Base-by-base conservation (phyloP, 1,140 invertebrate genomes). In the Drosophila malerkotliana region DNA sequence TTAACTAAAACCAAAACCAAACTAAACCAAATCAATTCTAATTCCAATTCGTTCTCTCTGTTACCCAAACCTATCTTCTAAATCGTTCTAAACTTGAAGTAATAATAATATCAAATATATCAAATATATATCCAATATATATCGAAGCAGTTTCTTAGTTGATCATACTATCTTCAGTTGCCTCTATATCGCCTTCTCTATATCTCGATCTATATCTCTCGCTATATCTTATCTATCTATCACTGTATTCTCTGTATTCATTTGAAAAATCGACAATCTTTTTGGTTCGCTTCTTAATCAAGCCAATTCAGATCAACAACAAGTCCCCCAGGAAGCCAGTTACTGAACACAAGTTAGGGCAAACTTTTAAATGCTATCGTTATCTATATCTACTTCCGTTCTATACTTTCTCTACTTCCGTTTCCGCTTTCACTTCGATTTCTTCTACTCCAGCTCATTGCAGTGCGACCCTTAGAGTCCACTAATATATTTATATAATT, bases 341-440 rank as follows among this genome's bases (percentile, higher is more conserved):
- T 49, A 68, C 48, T 57, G 34, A 52, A 67, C 58, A 61, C 66
- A 64, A 73, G 56, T 76, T 75, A 59, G 69, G 75, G 66, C 60
- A 71, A 72, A 67, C 64, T 82, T 91, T 91, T 91, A 91, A 91
- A 91, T 91, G 90, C 90, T 91, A 90, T 91, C 90, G 90, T 91
- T 91, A 91, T 91, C 90, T 91, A 87, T 71, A 30, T 57, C 44
- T 56, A 69, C 67, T 71, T 71, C 44, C 64, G 63, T 37, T 69
- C 67, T 71, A 48, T 71, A 69, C 44, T 71, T 48, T 60, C 48
- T 26, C 9, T 26, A 71, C 67, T 71, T 71, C 61, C 47, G 49
- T 68, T 68, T 68, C 64, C 60, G 32, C 39, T 48, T 68, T 67
- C 49, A 66, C 64, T 68, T 68, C 64, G 51, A 71, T 57, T 71